Percentiles rank a stretch among this genome's conserved stretches.
Evolutionary conservation across 2,113 vertebrate genomes (phyloP).

Genomic region (Muscicapa adusta): DNA sequence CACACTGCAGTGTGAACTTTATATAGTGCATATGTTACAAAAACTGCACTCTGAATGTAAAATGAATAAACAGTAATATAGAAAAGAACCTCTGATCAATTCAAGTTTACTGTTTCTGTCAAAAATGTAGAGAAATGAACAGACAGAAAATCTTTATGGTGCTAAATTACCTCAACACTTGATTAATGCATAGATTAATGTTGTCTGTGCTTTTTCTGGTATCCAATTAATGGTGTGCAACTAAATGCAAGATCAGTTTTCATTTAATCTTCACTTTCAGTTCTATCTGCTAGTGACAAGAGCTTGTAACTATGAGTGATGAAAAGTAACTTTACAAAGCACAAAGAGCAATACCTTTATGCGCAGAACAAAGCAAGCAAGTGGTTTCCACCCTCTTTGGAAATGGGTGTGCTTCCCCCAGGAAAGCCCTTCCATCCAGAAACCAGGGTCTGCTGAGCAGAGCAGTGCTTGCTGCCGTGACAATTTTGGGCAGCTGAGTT

Average conservation of each 20-base stretch:
- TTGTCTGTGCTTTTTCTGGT: constrained; percentile 12
- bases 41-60: neutral
- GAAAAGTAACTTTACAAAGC: neutral
- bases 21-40: neutral
- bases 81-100: neutral
- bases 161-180: neutral
- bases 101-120: neutral
- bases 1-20: neutral
- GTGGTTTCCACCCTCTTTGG: neutral
- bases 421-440: neutral
- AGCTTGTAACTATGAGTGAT: neutral
- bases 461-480: neutral
- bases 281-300: neutral
- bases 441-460: neutral
- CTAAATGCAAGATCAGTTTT: neutral
- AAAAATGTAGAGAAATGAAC: neutral
- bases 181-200: constrained; percentile 6
- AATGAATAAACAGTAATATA: neutral
- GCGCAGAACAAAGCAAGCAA: neutral
- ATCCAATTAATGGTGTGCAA: neutral
- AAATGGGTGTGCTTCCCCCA: neutral
- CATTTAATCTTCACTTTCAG: neutral
- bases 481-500: neutral
- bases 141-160: neutral
- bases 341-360: neutral